Evolutionary conservation across 53 echinoderm and acorn worm genomes (phyloP).

Genomic region (Paracentrotus lividus): DNA sequence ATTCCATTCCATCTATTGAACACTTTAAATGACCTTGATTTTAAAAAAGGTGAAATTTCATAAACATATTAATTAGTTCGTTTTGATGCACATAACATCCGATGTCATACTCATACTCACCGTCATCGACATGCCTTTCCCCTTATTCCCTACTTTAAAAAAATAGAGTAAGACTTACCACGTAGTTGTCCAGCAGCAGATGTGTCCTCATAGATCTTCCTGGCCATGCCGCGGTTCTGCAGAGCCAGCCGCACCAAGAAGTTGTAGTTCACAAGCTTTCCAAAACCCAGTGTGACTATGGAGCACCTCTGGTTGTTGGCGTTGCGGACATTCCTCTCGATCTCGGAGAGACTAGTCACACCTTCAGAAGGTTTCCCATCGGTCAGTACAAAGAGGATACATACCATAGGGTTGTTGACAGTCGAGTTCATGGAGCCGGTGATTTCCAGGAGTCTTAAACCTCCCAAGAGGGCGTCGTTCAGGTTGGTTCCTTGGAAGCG

Average conservation of each 20-base stretch:
- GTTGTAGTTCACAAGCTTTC: constrained; percentile 88
- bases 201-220: constrained; percentile 85
- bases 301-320: constrained; percentile 88
- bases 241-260: constrained; percentile 93
- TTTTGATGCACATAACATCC: too few species aligned
- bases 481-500: constrained; percentile 86
- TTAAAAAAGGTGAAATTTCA: too few species aligned
- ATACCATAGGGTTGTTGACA: constrained; percentile 79
- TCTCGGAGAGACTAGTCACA: constrained; percentile 78
- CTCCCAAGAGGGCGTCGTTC: constrained; percentile 90
- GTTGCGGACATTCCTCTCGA: constrained; percentile 81
- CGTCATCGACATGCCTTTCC: too few species aligned
- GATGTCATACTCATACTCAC: too few species aligned
- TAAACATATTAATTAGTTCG: too few species aligned
- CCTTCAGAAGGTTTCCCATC: constrained; percentile 92
- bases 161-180: background rate
- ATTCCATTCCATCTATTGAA: too few species aligned
- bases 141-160: too few species aligned
- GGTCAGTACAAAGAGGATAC: constrained; percentile 92
- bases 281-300: constrained; percentile 88
- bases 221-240: constrained; percentile 90
- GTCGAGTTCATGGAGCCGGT: constrained; percentile 83
- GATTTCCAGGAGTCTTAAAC: constrained; percentile 80
- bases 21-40: too few species aligned
- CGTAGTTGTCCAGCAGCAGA: constrained; percentile 83